Conservation (phyloP, 2,113 vertebrate species). For the Laticauda laticaudata region DNA sequence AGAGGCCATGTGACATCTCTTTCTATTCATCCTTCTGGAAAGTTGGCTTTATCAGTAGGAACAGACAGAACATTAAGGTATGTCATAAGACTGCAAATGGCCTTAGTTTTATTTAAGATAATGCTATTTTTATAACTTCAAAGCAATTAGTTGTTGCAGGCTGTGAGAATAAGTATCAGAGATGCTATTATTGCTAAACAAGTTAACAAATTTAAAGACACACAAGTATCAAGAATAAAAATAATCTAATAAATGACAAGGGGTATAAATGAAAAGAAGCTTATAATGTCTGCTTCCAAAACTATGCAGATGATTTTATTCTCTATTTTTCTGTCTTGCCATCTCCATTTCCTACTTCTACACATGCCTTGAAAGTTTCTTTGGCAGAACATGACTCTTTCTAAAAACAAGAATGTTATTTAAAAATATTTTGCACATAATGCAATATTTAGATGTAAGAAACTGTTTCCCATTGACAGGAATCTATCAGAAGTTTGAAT, state of each 20-base stretch:
- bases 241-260: neutral
- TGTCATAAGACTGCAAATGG: slow-evolving; percentile 25
- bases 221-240: neutral
- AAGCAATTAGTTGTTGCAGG: neutral
- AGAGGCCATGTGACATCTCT: slow-evolving; percentile 89
- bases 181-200: neutral
- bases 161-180: neutral
- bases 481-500: neutral
- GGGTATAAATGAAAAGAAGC: neutral
- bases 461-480: neutral
- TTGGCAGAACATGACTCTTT: neutral
- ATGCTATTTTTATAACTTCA: neutral
- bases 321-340: neutral
- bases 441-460: neutral
- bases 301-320: neutral
- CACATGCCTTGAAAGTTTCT: neutral
- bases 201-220: neutral
- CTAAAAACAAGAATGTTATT: neutral
- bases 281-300: neutral
- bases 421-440: neutral
- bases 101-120: neutral
- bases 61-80: slow-evolving; percentile 94
- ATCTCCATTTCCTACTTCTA: neutral
- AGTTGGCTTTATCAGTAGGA: slow-evolving; percentile 91
- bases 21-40: slow-evolving; percentile 95